Percentiles rank a stretch among this genome's conserved stretches.
phyloP scores from a whole-genome alignment of 1,140 invertebrate species.

The Nasonia giraulti region DNA sequence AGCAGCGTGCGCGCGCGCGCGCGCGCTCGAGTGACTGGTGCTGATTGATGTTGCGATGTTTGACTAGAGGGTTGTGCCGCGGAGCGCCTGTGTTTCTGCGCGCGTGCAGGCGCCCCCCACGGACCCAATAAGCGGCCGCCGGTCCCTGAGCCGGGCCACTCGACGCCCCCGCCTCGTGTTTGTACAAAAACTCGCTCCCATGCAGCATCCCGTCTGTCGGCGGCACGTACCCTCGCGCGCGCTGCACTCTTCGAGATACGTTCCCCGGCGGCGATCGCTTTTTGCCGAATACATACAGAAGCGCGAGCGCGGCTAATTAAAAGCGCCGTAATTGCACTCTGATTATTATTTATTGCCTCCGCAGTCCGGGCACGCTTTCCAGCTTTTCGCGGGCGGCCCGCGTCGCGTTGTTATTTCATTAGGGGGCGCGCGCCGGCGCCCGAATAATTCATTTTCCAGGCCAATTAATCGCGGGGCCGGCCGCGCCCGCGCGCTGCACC shows the following conservation, averaged over 20 bases:
- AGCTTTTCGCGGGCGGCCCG: neutral
- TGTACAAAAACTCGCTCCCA: conserved; percentile 53
- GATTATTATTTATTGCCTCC: conserved; percentile 44
- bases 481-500: too few species aligned
- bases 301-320: conserved; percentile 25
- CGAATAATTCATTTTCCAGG: neutral
- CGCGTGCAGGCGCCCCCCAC: conserved; percentile 62
- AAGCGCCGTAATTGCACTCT: conserved; percentile 45
- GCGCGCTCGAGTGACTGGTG: conserved; percentile 71
- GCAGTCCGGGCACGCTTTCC: conserved; percentile 18
- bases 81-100: conserved; percentile 42
- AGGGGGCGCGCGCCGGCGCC: too few species aligned
- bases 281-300: too few species aligned
- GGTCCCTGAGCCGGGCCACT: conserved; percentile 31
- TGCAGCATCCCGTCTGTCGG: conserved; percentile 68
- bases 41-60: conserved; percentile 75
- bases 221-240: neutral
- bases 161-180: conserved; percentile 63
- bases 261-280: too few species aligned
- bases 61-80: conserved; percentile 72
- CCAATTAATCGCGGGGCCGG: too few species aligned
- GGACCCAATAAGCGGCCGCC: conserved; percentile 73
- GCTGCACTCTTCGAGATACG: neutral
- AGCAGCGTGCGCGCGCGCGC: conserved; percentile 13
- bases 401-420: too few species aligned